These are phyloP conservation scores for Haliaeetus leucogaster DNA, from an alignment of 2,113 vertebrate genomes.

Conservation along the genomic window DNA sequence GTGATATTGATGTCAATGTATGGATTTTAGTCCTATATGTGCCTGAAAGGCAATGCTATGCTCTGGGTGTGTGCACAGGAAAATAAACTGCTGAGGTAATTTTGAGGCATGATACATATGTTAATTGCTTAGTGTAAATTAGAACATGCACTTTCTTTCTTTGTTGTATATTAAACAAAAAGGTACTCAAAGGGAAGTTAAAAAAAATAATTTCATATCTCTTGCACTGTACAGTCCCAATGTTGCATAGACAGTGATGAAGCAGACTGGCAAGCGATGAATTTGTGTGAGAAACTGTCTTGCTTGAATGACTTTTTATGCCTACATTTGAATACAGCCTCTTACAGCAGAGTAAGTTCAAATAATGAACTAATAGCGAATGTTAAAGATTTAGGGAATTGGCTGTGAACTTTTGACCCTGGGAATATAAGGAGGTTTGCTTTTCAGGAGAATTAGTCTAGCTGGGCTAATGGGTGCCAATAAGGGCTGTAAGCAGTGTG, in stretches of 20 bases:
- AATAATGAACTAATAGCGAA: slow-evolving; percentile 65
- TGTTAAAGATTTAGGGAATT: slow-evolving; percentile 65
- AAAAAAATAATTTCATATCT: background rate
- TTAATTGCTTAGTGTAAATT: background rate
- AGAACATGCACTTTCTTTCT: background rate
- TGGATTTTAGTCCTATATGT: background rate
- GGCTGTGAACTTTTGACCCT: slow-evolving; percentile 58
- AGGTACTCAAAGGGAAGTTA: background rate
- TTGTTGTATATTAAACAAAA: background rate
- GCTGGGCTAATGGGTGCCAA: slow-evolving; percentile 61
- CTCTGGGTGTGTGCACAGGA: background rate
- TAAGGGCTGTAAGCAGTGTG: slow-evolving; percentile 59
- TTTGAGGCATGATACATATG: rapidly evolving
- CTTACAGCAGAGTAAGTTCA: slow-evolving; percentile 43
- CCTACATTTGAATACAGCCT: slow-evolving; percentile 37
- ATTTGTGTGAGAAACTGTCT: slow-evolving; percentile 28
- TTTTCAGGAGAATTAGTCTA: slow-evolving; percentile 63
- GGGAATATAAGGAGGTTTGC: slow-evolving; percentile 51
- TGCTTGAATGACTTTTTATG: slow-evolving; percentile 26
- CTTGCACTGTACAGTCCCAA: background rate
- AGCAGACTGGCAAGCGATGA: background rate
- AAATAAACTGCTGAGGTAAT: background rate
- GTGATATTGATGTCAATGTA: background rate
- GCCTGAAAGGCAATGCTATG: background rate
- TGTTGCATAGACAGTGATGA: background rate